Base-by-base conservation (phyloP, 2,797 vertebrate species). In the Spondyliosoma cantharus region DNA sequence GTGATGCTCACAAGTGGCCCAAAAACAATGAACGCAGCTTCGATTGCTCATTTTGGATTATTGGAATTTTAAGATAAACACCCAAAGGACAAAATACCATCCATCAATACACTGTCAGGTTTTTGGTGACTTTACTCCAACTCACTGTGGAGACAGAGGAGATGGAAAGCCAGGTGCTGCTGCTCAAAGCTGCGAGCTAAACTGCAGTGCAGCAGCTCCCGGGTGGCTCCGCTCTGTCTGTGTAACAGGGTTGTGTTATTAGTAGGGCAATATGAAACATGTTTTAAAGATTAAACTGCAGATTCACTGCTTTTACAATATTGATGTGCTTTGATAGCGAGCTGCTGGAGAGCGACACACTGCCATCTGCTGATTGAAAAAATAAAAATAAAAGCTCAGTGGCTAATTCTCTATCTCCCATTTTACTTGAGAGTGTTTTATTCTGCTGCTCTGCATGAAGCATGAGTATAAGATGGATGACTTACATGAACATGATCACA, bases 311-410 rank as follows among this genome's bases (percentile, higher is more conserved):
- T 64, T 58, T 45, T 27, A 32, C 48, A 48, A 13, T 24, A 7
- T 19, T 25, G 58, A 52, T 54, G 45, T 16, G 16, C 50, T 42
- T 42, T 54, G 54, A 60, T 67, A 15, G 16, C 5, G 29, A 71
- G 25, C 37, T 20, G 53, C 50, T 46, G 29, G 19, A 67, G 64
- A 81, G 85, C 24, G 13, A 52, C 73, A 88, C 81, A 85, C 72
- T 74, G 88, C 86, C 89, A 86, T 53, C 91, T 92, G 82, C 85
- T 90, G 91, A 63, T 43, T 25, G 6, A 24, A 49, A 65, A 24
- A 2, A 37, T 3, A 2, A 37, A 37, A 37, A 37, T 8, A 37
- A 32, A 2, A 57, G 9, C 74, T 15, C 53, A 27, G n/a, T 11
- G 15, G 52, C 15, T 45, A 2, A 29, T 63, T 8, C 12, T 24